Conservation (phyloP, 2,888 invertebrate species). For the Phragmatobia fuliginosa region DNA sequence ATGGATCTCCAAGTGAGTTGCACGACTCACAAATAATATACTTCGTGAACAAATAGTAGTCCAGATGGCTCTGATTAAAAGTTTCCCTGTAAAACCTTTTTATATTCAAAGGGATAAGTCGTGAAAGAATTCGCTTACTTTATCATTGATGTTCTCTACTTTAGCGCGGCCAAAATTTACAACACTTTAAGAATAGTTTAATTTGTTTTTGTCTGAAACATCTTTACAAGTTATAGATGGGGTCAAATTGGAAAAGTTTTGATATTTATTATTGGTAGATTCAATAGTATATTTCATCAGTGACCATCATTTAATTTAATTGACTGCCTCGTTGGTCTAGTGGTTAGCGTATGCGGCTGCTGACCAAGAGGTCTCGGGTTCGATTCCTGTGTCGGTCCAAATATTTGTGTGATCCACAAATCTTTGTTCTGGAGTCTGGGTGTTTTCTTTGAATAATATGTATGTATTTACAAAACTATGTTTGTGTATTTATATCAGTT, state of each 20-base stretch:
- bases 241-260: slow-evolving; percentile 18
- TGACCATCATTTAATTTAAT: too few relatives aligned
- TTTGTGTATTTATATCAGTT: too few relatives aligned
- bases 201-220: slow-evolving; percentile 54
- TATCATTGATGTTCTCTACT: slow-evolving; percentile 69
- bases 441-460: too few relatives aligned
- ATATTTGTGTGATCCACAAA: too few relatives aligned
- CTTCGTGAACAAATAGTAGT: slow-evolving; percentile 59
- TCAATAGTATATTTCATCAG: background rate
- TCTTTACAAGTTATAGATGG: slow-evolving; percentile 43
- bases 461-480: too few relatives aligned
- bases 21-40: slow-evolving; percentile 1
- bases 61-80: slow-evolving; percentile 80
- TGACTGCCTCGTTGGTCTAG: too few relatives aligned
- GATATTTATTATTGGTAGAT: slow-evolving; percentile 2
- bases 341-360: too few relatives aligned
- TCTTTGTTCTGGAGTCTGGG: too few relatives aligned
- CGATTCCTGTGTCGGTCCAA: too few relatives aligned
- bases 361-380: too few relatives aligned
- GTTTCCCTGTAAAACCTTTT: slow-evolving; percentile 82
- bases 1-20: background rate
- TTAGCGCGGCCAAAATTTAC: slow-evolving; percentile 50
- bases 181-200: slow-evolving; percentile 56
- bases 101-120: slow-evolving; percentile 78
- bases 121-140: slow-evolving; percentile 74